Conservation (phyloP, 2,888 invertebrate species). For the Sacculina carcini region DNA sequence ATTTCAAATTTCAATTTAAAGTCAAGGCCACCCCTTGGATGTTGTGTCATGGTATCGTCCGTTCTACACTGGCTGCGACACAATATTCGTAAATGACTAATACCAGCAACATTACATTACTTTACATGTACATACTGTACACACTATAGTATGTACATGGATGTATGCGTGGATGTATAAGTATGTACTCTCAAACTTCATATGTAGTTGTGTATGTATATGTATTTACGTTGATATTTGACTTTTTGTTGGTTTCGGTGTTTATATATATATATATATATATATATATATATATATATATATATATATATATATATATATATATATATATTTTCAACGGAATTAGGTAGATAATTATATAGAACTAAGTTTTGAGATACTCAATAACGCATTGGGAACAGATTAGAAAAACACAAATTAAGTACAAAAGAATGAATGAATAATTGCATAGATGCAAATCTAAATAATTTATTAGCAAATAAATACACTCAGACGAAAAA, state of each 20-base stretch:
- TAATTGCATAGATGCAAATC: neutral
- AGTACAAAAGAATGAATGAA: neutral
- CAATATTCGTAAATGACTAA: too few relatives aligned
- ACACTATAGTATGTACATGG: conserved; percentile 2
- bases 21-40: neutral
- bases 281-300: conserved; percentile 8
- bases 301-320: conserved; percentile 6
- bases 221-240: conserved; percentile 3
- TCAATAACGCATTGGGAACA: neutral
- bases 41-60: neutral
- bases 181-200: neutral
- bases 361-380: neutral
- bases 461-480: conserved; percentile 5
- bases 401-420: neutral
- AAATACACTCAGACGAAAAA: conserved; percentile 5
- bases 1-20: neutral
- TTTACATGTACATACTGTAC: too few relatives aligned
- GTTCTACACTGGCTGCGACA: too few relatives aligned
- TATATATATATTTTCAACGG: neutral
- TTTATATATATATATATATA: conserved; percentile 7
- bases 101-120: too few relatives aligned
- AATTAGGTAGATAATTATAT: neutral
- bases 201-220: neutral
- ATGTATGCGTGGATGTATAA: conserved; percentile 1
- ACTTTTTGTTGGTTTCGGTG: conserved; percentile 1